Evolutionary conservation across 2,797 vertebrate species (phyloP).

Genomic region (Esox masquinongy): DNA sequence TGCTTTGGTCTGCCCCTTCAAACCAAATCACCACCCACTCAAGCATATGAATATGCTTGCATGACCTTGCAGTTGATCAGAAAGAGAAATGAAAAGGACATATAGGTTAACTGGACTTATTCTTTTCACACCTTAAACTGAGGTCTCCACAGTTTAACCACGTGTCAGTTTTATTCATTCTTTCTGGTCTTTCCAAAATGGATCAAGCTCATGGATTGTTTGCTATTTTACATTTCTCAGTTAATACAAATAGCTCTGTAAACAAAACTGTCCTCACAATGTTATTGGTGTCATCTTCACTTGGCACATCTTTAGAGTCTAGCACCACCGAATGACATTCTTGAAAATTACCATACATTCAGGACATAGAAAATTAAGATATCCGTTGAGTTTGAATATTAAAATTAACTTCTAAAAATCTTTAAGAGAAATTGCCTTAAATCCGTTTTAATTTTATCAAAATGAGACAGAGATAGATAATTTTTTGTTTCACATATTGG

Average conservation of each 20-base stretch:
- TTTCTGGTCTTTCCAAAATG: conserved; percentile 33
- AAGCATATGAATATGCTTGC: conserved; percentile 30
- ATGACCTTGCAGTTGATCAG: conserved; percentile 41
- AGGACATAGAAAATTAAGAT: conserved; percentile 11
- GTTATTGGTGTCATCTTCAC: conserved; percentile 6
- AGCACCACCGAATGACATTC: conserved; percentile 38
- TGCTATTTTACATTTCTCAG: conserved; percentile 4
- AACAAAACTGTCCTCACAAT: not conserved
- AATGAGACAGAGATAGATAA: not conserved
- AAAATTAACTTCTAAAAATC: not conserved
- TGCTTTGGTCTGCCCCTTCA: conserved; percentile 45
- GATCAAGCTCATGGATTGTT: conserved; percentile 16
- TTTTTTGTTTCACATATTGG: not conserved
- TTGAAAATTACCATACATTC: conserved; percentile 31
- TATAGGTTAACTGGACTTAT: conserved; percentile 34
- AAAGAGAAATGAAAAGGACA: conserved; percentile 13
- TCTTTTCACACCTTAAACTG: conserved; percentile 22
- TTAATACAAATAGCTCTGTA: conserved; percentile 9
- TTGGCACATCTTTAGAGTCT: conserved; percentile 22
- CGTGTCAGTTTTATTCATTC: conserved; percentile 38
- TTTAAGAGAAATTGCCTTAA: not conserved
- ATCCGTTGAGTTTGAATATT: not conserved
- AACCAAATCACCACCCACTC: conserved; percentile 43
- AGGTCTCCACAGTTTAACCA: conserved; percentile 35
- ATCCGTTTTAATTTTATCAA: not conserved